Evolutionary conservation across 2,113 vertebrate genomes (phyloP).

Genomic region (Pterophyllum scalare): DNA sequence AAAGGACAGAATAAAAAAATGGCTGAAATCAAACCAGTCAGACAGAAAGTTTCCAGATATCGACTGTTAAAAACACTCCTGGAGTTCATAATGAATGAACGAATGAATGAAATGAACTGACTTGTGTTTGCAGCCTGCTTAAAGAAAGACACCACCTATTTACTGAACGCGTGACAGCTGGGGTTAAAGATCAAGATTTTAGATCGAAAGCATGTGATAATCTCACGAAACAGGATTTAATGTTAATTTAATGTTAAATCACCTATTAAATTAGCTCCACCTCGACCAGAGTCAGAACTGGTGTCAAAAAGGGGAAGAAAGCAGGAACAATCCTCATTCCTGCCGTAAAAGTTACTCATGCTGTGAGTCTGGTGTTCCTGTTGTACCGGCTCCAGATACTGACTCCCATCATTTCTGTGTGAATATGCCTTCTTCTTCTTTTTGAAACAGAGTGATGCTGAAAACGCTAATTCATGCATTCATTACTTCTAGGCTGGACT

Average conservation of each 20-base stretch:
- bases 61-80: background rate
- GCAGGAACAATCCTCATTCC: too few relatives aligned
- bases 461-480: too few relatives aligned
- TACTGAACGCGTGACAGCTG: background rate
- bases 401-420: too few relatives aligned
- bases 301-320: background rate
- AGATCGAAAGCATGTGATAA: background rate
- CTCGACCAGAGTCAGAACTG: background rate
- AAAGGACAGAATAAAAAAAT: background rate
- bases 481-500: too few relatives aligned
- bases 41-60: background rate
- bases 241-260: too few relatives aligned
- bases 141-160: background rate
- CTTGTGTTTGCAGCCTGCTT: background rate
- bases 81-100: rapidly evolving
- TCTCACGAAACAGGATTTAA: background rate
- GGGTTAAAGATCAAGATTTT: background rate
- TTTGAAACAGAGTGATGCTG: too few relatives aligned
- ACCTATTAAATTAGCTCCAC: too few relatives aligned
- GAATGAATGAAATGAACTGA: rapidly evolving
- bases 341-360: too few relatives aligned
- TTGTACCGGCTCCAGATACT: too few relatives aligned
- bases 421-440: too few relatives aligned
- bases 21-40: background rate
- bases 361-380: too few relatives aligned